Conservation (phyloP, 2,888 invertebrate genomes). For the Dolichomitus sp. region DNA sequence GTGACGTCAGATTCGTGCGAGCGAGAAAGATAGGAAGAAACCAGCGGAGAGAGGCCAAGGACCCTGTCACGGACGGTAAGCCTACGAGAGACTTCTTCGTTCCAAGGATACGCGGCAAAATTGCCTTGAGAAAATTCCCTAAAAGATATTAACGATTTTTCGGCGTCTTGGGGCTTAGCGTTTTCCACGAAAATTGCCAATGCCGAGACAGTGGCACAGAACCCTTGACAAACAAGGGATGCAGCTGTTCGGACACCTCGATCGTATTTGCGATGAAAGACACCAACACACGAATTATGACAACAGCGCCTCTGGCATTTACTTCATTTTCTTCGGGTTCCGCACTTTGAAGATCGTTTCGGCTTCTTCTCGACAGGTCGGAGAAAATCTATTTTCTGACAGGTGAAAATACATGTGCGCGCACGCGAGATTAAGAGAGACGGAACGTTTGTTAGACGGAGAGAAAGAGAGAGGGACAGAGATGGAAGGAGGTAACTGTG, state of each 20-base stretch:
- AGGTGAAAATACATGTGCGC: slow-evolving; percentile 66
- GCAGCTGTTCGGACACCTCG: slow-evolving; percentile 4
- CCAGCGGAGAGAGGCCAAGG: slow-evolving; percentile 66
- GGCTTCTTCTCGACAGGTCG: slow-evolving; percentile 24
- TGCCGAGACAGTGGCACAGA: no score
- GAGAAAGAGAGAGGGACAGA: background rate
- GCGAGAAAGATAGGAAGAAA: slow-evolving; percentile 22
- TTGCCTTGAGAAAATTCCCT: background rate
- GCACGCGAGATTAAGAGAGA: slow-evolving; percentile 45
- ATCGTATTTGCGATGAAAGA: background rate
- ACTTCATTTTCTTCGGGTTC: background rate
- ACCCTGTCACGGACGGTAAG: slow-evolving; percentile 63
- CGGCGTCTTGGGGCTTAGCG: no score
- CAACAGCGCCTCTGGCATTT: background rate
- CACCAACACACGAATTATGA: background rate
- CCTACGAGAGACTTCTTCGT: slow-evolving; percentile 23
- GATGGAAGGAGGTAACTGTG: slow-evolving; percentile 1
- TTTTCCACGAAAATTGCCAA: background rate
- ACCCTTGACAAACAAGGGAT: background rate
- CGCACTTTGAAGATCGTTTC: background rate
- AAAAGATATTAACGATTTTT: background rate
- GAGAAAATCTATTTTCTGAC: slow-evolving; percentile 62
- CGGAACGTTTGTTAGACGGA: background rate
- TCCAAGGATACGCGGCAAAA: slow-evolving; percentile 21
- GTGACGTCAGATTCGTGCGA: slow-evolving; percentile 56